Conservation (phyloP, 2,888 invertebrate genomes). For the Hemicrepidius hirtus region DNA sequence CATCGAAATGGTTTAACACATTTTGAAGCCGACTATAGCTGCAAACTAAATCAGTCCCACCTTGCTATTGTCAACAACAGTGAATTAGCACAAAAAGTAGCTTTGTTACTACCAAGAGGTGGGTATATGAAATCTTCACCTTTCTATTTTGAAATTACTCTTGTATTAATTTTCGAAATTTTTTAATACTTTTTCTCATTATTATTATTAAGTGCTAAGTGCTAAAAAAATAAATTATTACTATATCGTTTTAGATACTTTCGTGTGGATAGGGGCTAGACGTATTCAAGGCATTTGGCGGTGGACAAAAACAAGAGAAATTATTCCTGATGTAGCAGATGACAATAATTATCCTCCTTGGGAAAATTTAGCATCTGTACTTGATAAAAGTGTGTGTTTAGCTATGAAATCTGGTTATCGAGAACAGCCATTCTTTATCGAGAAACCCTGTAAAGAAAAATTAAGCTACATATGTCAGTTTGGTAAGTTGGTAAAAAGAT, state of each 20-base stretch:
- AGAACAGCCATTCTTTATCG: conserved; percentile 7
- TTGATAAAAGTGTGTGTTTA: not conserved
- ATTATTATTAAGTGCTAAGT: no score
- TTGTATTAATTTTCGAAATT: no score
- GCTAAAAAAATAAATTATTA: not conserved
- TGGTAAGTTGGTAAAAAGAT: not conserved
- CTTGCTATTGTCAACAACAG: conserved; percentile 61
- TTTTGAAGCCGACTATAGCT: not conserved
- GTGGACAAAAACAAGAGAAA: conserved; percentile 12
- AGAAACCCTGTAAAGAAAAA: conserved; percentile 5
- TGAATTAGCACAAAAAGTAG: not conserved
- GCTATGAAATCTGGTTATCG: conserved; percentile 6
- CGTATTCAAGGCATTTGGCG: conserved; percentile 2
- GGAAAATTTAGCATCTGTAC: not conserved
- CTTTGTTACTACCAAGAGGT: conserved; percentile 5
- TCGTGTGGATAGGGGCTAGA: conserved; percentile 6
- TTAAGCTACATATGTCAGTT: conserved; percentile 1
- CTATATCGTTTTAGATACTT: not conserved
- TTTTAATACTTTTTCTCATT: no score
- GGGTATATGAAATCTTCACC: not conserved
- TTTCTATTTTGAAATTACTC: no score
- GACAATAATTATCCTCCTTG: conserved; percentile 5
- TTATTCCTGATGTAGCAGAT: not conserved
- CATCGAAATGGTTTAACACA: not conserved
- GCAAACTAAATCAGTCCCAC: conserved; percentile 1